phyloP scores from a whole-genome alignment of 2,888 invertebrate species.

The Linyphia triangularis region DNA sequence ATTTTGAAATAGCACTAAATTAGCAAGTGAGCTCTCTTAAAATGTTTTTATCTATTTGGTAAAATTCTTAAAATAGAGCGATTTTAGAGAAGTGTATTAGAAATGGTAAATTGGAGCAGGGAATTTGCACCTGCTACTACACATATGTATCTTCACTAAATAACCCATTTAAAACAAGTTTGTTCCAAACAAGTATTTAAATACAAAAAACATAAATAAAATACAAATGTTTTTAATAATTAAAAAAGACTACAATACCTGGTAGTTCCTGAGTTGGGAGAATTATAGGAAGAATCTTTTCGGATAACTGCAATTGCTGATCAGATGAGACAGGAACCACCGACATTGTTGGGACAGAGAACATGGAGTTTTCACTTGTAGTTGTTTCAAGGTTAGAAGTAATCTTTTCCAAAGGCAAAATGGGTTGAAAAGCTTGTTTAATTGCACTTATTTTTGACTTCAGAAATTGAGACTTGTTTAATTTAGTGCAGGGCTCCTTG shows the following conservation, averaged over 20 bases:
- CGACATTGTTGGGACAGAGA: conserved; percentile 13
- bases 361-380: not conserved
- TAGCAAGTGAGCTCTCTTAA: too few relatives aligned
- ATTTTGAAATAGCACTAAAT: too few relatives aligned
- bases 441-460: not conserved
- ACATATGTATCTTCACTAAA: too few relatives aligned
- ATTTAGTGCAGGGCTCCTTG: not conserved
- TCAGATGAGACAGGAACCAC: conserved; percentile 37
- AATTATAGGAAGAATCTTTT: conserved; percentile 52
- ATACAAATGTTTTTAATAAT: too few relatives aligned
- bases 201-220: too few relatives aligned
- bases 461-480: not conserved
- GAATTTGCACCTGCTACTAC: not conserved
- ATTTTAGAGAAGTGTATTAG: too few relatives aligned
- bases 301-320: conserved; percentile 29
- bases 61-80: too few relatives aligned
- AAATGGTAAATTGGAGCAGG: too few relatives aligned
- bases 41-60: too few relatives aligned
- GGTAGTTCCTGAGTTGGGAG: not conserved
- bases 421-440: conserved; percentile 19
- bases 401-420: conserved; percentile 37
- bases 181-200: too few relatives aligned
- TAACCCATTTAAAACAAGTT: too few relatives aligned
- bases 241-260: too few relatives aligned
- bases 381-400: not conserved